Conservation (phyloP, 1,140 invertebrate genomes). For the Colletes latitarsis region DNA sequence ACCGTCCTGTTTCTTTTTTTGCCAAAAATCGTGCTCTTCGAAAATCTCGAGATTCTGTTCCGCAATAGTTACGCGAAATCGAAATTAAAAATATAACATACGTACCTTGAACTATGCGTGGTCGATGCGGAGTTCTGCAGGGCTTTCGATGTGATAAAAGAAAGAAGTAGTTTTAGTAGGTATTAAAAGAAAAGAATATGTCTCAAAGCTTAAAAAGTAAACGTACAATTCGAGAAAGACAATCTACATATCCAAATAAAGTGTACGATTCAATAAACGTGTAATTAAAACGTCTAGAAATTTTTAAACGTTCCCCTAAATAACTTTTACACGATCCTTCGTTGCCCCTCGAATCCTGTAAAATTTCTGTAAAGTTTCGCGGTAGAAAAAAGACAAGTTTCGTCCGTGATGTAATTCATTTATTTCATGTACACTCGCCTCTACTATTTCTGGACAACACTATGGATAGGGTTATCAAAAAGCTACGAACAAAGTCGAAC, state of each 20-base stretch:
- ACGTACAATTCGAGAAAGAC: conserved; percentile 43
- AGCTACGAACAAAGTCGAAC: not conserved
- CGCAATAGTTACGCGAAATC: not conserved
- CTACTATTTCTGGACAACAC: not conserved
- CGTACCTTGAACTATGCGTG: conserved; percentile 26
- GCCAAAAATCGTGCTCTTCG: not conserved
- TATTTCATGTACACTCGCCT: not conserved
- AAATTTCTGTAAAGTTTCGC: too few relatives aligned
- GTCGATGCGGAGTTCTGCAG: conserved; percentile 33
- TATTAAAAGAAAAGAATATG: not conserved
- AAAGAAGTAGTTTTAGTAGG: conserved; percentile 25
- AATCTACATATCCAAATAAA: conserved; percentile 59
- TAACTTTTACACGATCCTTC: not conserved
- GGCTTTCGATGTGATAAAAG: conserved; percentile 61
- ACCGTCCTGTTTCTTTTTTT: conserved; percentile 47
- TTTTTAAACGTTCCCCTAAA: conserved; percentile 4
- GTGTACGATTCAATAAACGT: conserved; percentile 43
- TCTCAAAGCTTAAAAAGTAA: conserved; percentile 13
- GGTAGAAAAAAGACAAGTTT: not conserved
- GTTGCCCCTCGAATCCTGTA: too few relatives aligned
- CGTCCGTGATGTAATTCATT: conserved; percentile 13
- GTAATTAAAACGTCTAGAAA: conserved; percentile 14
- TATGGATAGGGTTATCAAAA: not conserved
- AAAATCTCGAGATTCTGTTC: not conserved
- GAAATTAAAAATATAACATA: not conserved